Evolutionary conservation across 2,888 invertebrate species (phyloP).

Genomic region (Notodonta dromedarius): DNA sequence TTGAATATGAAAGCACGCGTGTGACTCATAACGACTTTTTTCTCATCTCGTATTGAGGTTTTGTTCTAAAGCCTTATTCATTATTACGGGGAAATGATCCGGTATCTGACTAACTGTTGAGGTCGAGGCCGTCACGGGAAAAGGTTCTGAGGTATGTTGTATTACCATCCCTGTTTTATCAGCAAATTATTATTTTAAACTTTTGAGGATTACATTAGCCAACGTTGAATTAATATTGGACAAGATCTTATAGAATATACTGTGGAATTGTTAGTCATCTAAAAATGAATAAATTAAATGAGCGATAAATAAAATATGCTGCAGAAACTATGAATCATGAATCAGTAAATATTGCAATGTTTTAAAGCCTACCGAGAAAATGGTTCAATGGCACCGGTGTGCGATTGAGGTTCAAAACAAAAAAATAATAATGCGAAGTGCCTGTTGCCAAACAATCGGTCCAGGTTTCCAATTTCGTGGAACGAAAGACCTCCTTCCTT

Average conservation of each 20-base stretch:
- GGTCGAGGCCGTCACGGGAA: conserved; percentile 79
- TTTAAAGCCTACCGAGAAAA: not conserved
- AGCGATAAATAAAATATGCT: not conserved
- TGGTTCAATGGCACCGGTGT: not conserved
- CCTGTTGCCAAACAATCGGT: not conserved
- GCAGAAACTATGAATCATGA: too few relatives aligned
- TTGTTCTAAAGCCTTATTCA: conserved; percentile 56
- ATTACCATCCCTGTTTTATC: conserved; percentile 49
- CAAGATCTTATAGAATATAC: too few relatives aligned
- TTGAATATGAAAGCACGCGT: conserved; percentile 31
- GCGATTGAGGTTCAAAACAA: not conserved
- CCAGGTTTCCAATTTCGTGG: not conserved
- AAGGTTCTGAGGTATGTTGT: conserved; percentile 65
- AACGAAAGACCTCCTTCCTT: not conserved
- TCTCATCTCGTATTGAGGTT: conserved; percentile 33
- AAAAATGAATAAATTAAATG: too few relatives aligned
- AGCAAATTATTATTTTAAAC: conserved; percentile 45
- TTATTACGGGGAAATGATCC: conserved; percentile 62
- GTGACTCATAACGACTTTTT: conserved; percentile 43
- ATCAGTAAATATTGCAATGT: not conserved
- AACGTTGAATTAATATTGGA: too few relatives aligned
- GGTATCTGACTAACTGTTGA: conserved; percentile 54
- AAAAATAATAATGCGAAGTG: not conserved
- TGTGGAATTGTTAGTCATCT: too few relatives aligned
- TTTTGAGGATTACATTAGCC: conserved; percentile 16